phyloP scores from a whole-genome alignment of 2,888 invertebrate species.

The Petrophora chlorosata region DNA sequence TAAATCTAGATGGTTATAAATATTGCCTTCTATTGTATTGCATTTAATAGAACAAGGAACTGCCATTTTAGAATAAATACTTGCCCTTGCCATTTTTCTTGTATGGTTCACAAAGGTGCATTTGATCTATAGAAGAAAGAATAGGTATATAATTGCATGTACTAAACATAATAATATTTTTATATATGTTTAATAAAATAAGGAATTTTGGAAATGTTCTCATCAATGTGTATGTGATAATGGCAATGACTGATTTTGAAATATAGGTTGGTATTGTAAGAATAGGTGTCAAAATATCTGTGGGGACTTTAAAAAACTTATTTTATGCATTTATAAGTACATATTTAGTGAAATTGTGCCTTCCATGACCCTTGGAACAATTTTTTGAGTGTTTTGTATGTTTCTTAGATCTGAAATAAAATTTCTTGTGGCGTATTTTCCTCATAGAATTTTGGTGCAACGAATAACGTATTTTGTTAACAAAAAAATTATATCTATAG shows the following conservation, averaged over 20 bases:
- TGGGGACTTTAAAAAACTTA: constrained; percentile 56
- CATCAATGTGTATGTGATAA: constrained; percentile 60
- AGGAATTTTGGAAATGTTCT: constrained; percentile 26
- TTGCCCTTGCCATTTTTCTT: constrained; percentile 8
- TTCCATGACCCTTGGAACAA: constrained; percentile 49
- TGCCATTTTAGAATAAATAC: constrained; percentile 22
- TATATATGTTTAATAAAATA: constrained; percentile 11
- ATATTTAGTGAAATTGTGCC: constrained; percentile 59
- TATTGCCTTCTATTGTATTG: neutral
- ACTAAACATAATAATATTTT: constrained; percentile 18
- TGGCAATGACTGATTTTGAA: constrained; percentile 67
- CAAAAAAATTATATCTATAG: constrained; percentile 55
- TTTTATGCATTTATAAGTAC: constrained; percentile 33
- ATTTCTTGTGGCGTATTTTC: constrained; percentile 37
- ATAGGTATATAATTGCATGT: constrained; percentile 14
- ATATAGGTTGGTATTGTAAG: constrained; percentile 47
- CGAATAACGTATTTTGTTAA: constrained; percentile 62
- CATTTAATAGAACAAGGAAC: constrained; percentile 23
- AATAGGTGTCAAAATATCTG: constrained; percentile 51
- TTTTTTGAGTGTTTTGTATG: constrained; percentile 22
- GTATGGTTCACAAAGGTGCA: constrained; percentile 8
- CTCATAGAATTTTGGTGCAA: constrained; percentile 60
- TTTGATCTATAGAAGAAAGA: no score
- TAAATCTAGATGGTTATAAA: neutral
- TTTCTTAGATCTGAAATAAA: constrained; percentile 24